phyloP scores from a whole-genome alignment of 2,113 vertebrate genomes.

The Hepsetus odoe region DNA sequence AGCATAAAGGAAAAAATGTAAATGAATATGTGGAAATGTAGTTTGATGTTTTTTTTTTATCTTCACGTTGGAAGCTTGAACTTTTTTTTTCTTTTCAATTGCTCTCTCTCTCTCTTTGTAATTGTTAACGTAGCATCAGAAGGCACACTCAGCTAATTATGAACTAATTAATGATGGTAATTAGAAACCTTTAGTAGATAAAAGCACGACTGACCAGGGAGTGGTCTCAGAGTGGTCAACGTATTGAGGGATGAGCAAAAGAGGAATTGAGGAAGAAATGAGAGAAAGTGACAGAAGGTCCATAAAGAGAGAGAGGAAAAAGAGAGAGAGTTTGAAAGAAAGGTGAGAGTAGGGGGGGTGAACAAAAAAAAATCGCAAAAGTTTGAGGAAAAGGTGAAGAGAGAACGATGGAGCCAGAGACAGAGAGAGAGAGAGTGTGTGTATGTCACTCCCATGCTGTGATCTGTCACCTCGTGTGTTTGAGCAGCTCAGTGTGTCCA shows the following conservation, averaged over 20 bases:
- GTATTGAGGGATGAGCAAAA: too few species aligned
- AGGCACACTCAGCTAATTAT: not conserved
- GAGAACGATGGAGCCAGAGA: not conserved
- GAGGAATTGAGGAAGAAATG: too few species aligned
- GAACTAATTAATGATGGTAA: not conserved
- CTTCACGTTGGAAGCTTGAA: not conserved
- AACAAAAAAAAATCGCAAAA: too few species aligned
- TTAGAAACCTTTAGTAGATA: not conserved
- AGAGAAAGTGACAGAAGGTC: too few species aligned
- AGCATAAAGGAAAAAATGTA: not conserved
- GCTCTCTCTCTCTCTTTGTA: not conserved
- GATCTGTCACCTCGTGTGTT: not conserved
- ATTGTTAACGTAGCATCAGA: not conserved
- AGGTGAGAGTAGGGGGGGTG: too few species aligned
- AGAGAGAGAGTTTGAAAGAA: too few species aligned
- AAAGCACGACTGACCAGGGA: not conserved
- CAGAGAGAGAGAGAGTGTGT: not conserved
- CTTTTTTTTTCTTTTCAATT: constrained; percentile 2
- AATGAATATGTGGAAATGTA: not conserved
- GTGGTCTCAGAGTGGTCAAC: not conserved
- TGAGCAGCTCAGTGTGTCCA: not conserved
- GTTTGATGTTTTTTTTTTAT: not conserved
- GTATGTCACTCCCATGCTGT: not conserved
- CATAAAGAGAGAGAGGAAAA: too few species aligned
- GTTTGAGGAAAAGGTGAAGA: too few species aligned